phyloP scores from a whole-genome alignment of 1,140 invertebrate genomes.

The Pseudomyrmex sp. region DNA sequence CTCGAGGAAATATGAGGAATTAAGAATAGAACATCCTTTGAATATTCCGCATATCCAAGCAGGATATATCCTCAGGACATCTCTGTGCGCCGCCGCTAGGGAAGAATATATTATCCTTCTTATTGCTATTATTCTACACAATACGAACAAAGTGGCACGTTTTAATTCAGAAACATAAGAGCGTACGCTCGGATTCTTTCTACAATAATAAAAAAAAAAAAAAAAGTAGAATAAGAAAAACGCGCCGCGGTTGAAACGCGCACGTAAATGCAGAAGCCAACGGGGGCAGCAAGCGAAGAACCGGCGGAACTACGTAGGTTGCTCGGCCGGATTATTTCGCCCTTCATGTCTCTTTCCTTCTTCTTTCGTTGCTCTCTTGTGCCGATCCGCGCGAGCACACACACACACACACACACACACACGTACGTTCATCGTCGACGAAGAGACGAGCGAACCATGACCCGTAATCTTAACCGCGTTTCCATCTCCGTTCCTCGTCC shows the following conservation, averaged over 20 bases:
- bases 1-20: no score
- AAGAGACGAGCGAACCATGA: conserved; percentile 50
- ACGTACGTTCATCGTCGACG: neutral
- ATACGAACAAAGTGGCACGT: neutral
- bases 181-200: neutral
- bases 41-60: no score
- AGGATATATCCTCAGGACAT: no score
- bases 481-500: neutral
- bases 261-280: conserved; percentile 18
- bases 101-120: no score
- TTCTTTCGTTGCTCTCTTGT: neutral
- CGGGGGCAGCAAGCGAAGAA: conserved; percentile 58
- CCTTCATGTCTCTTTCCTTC: conserved; percentile 21
- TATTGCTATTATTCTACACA: neutral
- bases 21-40: no score
- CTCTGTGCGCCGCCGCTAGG: no score
- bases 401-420: no score
- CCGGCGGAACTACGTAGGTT: conserved; percentile 52
- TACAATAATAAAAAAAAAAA: neutral
- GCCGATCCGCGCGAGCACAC: neutral
- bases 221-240: no score
- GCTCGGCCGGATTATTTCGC: conserved; percentile 38
- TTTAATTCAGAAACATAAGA: neutral
- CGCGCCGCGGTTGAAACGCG: neutral
- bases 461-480: conserved; percentile 50